Conservation (phyloP, 2,888 invertebrate species). For the Disparrhopalites patrizii region DNA sequence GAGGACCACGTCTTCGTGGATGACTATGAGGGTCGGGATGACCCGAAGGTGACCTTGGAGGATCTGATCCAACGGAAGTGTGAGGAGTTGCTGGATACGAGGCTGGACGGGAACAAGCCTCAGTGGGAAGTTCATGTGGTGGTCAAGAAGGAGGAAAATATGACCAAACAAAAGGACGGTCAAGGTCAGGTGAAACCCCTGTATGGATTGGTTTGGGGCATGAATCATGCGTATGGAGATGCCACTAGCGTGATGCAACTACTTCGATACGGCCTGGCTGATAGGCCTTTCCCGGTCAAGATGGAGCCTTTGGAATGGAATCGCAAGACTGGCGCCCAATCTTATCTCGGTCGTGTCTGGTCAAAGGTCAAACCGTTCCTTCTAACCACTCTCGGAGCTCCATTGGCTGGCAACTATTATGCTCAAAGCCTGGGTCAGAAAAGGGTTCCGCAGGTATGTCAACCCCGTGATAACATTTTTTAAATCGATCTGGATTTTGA, state of each 20-base stretch:
- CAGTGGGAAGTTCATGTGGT: not conserved
- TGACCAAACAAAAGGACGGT: too few species aligned
- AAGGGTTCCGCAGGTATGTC: not conserved
- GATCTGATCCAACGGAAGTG: not conserved
- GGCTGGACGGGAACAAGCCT: not conserved
- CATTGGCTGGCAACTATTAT: not conserved
- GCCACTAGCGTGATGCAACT: not conserved
- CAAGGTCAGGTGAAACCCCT: too few species aligned
- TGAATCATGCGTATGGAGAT: constrained; percentile 1
- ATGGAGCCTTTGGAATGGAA: not conserved
- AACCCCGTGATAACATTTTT: not conserved
- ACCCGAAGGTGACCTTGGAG: too few species aligned
- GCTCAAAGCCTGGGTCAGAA: not conserved
- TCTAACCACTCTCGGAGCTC: not conserved
- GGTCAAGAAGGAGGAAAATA: not conserved
- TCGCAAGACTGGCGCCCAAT: not conserved
- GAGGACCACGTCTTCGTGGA: not conserved
- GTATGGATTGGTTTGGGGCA: not conserved
- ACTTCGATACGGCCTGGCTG: not conserved
- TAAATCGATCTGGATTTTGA: too few species aligned
- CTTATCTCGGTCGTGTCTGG: not conserved
- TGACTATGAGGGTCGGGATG: not conserved
- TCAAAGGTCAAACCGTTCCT: not conserved
- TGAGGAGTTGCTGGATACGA: not conserved
- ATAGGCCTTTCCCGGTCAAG: not conserved